A percentile compares a stretch with the other conserved stretches of the same genome.
phyloP scores from a whole-genome alignment of 2,797 vertebrate species.

The Hapalemur alaotrensis region DNA sequence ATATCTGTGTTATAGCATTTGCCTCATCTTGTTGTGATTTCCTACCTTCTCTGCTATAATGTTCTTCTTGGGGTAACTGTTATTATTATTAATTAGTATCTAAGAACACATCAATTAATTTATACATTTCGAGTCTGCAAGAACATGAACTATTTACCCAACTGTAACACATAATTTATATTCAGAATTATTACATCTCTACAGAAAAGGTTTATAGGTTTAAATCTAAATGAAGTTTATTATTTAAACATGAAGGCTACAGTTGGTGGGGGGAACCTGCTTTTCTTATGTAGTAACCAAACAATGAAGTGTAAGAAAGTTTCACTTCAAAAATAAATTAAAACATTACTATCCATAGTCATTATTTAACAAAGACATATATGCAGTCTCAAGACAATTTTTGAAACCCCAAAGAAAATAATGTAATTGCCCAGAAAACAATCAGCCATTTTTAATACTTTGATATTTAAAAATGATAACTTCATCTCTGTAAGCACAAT shows the following conservation, averaged over 20 bases:
- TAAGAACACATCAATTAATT: background rate
- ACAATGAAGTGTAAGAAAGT: conserved; percentile 56
- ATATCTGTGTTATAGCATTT: background rate
- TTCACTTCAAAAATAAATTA: conserved; percentile 71
- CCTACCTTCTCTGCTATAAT: background rate
- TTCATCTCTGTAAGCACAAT: conserved; percentile 74
- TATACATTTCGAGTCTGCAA: background rate
- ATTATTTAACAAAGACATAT: conserved; percentile 59
- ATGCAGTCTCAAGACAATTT: conserved; percentile 81
- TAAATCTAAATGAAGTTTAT: conserved; percentile 18
- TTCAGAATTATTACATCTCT: background rate
- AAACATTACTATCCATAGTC: conserved; percentile 67
- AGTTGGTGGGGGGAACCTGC: background rate
- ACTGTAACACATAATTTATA: background rate
- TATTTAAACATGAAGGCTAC: conserved; percentile 14
- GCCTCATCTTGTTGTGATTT: background rate
- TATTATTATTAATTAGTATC: background rate
- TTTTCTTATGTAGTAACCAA: conserved; percentile 57
- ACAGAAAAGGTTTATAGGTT: background rate
- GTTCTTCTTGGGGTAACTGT: background rate
- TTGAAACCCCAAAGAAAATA: conserved; percentile 77
- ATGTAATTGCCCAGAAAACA: conserved; percentile 77
- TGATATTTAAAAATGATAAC: conserved; percentile 82
- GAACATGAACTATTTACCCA: background rate
- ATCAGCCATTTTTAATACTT: conserved; percentile 74